phyloP scores from a whole-genome alignment of 2,797 vertebrate genomes.

The Neosilurus mollespiculum region DNA sequence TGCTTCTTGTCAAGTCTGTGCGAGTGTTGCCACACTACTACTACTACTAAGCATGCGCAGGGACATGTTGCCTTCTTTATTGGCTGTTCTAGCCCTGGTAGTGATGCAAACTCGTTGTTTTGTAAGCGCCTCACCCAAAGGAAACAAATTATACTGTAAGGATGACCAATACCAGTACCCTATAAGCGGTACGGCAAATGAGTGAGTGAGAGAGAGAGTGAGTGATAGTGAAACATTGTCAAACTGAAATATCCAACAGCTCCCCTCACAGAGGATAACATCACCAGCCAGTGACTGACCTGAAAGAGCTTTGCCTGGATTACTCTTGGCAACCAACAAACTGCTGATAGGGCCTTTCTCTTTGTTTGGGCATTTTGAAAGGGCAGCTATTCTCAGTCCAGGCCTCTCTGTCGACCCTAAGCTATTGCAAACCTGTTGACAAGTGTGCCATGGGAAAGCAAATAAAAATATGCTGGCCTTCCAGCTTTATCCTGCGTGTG shows the following conservation, averaged over 20 bases:
- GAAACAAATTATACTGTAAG: too few relatives aligned
- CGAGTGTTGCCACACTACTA: too few relatives aligned
- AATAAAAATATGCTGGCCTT: slow-evolving; percentile 31
- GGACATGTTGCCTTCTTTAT: too few relatives aligned
- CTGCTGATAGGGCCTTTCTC: slow-evolving; percentile 74
- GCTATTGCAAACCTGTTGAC: slow-evolving; percentile 28
- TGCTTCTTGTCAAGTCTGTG: too few relatives aligned
- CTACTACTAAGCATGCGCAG: too few relatives aligned
- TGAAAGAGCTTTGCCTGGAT: slow-evolving; percentile 71
- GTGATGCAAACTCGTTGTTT: too few relatives aligned
- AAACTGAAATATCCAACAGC: slow-evolving; percentile 38
- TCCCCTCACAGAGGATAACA: slow-evolving; percentile 61
- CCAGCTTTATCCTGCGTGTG: slow-evolving; percentile 26
- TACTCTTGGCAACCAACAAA: slow-evolving; percentile 64
- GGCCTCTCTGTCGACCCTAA: slow-evolving; percentile 20
- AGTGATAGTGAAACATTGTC: not conserved
- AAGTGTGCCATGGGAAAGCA: slow-evolving; percentile 40
- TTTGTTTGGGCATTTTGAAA: slow-evolving; percentile 66
- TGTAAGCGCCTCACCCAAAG: too few relatives aligned
- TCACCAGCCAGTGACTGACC: slow-evolving; percentile 60
- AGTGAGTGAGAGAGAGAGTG: too few relatives aligned
- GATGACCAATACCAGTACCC: too few relatives aligned
- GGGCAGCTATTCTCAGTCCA: slow-evolving; percentile 57
- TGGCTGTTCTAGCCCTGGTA: too few relatives aligned
- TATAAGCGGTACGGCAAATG: too few relatives aligned